Base-by-base conservation (phyloP, 2,113 vertebrate species). In the Cottus gobio region DNA sequence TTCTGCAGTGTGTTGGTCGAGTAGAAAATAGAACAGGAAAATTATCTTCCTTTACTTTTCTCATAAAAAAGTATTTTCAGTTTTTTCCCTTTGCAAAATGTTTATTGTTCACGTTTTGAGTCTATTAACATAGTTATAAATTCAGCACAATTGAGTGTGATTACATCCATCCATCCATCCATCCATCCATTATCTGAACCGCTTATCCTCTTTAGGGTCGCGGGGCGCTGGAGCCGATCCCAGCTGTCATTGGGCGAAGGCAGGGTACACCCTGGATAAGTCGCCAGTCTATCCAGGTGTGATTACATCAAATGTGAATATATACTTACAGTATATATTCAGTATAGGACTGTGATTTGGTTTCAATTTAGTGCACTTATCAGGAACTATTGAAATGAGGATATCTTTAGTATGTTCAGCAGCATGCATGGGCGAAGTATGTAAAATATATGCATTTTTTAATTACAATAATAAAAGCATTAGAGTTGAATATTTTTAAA, bases 381-480 rank as follows among this genome's bases (percentile, higher is more conserved):
- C 30, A 28, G 22, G 7, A 50, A 48, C 22, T 34, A 36, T 31
- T 6, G 2, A 9, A 22, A 12, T 24, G 57, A 26, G 48, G 2
- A 22, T 28, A 13, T 46, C 34, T 22, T 58, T 69, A 70, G 30
- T 71, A 71, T 58, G 15, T 52, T 54, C 24, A 77, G 67, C 65
- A 82, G 54, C 10, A 30, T 54, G 8, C 3, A 52, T 46, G 5
- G 13, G 2, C 8, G 0, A 22, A 60, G 36, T 18, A 26, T 12
- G 18, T 2, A 16, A 39, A 13, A 58, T 44, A n/a, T 16, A 39
- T 54, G 28, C 31, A n/a, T 18, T 50, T 50, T 52, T 50, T 0
- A 26, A 15, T 12, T 1, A 61, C 5, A 16, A n/a, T 10, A n/a
- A 42, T 54, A 16, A 54, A 56, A 44, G 24, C n/a, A n/a, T 39